Conservation (phyloP, 2,797 vertebrate genomes). For the Eurystomus glaucurus region DNA sequence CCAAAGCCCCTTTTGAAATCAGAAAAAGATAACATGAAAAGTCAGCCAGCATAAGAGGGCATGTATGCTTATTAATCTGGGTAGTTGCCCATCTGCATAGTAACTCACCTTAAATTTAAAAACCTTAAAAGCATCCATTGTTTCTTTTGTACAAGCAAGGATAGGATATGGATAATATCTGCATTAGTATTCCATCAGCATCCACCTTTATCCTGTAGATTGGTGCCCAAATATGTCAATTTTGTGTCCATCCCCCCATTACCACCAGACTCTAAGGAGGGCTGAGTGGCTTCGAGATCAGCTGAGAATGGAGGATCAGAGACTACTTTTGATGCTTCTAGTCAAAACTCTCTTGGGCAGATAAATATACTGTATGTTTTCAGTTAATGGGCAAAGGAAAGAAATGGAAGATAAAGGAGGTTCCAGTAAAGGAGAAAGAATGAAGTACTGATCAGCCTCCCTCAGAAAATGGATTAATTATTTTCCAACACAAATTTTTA, state of each 20-base stretch:
- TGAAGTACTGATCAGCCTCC: neutral
- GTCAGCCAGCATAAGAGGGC: neutral
- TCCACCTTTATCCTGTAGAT: neutral
- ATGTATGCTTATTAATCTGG: neutral
- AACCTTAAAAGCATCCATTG: neutral
- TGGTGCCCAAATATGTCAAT: neutral
- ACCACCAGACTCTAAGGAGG: neutral
- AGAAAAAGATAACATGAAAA: neutral
- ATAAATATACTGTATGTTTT: conserved; percentile 9
- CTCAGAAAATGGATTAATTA: conserved; percentile 2
- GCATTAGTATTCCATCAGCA: neutral
- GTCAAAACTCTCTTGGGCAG: neutral
- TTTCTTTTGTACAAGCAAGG: neutral
- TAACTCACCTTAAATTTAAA: neutral
- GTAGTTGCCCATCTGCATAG: neutral
- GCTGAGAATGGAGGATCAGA: neutral
- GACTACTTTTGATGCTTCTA: neutral
- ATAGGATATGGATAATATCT: neutral
- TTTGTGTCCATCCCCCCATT: neutral
- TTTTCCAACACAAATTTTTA: conserved; percentile 29
- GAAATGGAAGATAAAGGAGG: neutral
- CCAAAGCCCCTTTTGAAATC: neutral
- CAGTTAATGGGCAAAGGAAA: conserved; percentile 1
- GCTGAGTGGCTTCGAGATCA: fast-evolving
- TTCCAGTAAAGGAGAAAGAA: neutral